Base-by-base conservation (phyloP, 2,113 vertebrate genomes). In the Tragulus kanchil region DNA sequence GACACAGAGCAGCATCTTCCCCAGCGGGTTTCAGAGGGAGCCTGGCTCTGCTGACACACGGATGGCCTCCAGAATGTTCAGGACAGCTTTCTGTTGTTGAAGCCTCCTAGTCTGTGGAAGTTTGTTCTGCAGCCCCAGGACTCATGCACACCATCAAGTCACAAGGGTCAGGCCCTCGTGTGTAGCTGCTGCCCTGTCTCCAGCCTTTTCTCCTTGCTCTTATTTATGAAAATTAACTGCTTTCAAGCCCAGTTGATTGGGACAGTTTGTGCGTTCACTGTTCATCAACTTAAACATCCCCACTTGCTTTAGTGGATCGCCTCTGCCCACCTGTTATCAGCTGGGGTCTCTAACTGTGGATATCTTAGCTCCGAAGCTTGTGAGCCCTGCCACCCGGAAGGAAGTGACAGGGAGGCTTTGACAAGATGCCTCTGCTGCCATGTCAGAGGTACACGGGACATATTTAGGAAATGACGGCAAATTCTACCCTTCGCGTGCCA, bases 111-210 rank as follows among this genome's bases (percentile, higher is more conserved):
- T 3, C 19, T 23, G 0, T 23, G 5, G n/a, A 19, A 28, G 15
- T 1, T 54, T 1, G 21, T 62, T 1, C 9, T 1, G 56, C 7
- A 2, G 56, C 56, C 48, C 56, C 48, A 23, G 48, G 69, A 56
- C 56, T 4, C 0, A 0, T 14, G 1, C 16, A 54, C 1, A 0
- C 16, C 12, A 6, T 6, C n/a, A 3, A 3, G 0, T 59, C 14
- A 28, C 23, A 3, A n/a, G 3, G 6, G n/a, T 19, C 11, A 45
- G 19, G 8, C 48, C 36, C 36, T 45, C 1, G 13, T 50, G n/a
- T 67, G 21, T 54, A 45, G 58, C 50, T 15, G 42, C 48, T 8
- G 31, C 58, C 25, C 11, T n/a, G 14, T 31, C 31, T 42, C 0
- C 31, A n/a, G 17, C 23, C 4, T 9, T 64, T 69, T 83, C 1